Evolutionary conservation across 1,140 invertebrate genomes (phyloP).

Genomic region (Plodia interpunctella): DNA sequence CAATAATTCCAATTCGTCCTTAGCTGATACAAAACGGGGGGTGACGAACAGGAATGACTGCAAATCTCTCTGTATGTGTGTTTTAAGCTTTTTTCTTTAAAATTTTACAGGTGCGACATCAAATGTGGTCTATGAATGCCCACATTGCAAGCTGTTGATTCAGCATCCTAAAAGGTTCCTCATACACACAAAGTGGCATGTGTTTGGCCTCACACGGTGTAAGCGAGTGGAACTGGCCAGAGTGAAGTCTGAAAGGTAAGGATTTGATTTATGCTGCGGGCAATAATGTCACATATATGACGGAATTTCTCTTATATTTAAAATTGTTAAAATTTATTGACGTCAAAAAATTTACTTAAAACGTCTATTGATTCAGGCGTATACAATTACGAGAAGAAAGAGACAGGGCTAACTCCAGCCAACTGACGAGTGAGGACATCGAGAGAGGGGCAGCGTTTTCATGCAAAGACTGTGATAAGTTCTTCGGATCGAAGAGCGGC

Average conservation of each 20-base stretch:
- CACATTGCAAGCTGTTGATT: slow-evolving; percentile 51
- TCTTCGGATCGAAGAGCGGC: slow-evolving; percentile 40
- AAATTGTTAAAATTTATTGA: too few species aligned
- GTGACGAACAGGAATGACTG: not conserved
- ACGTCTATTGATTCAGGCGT: slow-evolving; percentile 28
- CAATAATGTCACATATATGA: too few species aligned
- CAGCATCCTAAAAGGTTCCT: slow-evolving; percentile 61
- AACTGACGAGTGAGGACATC: slow-evolving; percentile 27
- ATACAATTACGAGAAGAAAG: slow-evolving; percentile 35
- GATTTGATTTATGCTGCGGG: too few species aligned
- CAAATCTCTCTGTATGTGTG: too few species aligned
- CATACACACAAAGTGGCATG: slow-evolving; percentile 66
- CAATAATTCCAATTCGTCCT: too few species aligned
- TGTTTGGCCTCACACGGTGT: slow-evolving; percentile 49
- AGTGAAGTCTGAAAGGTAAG: slow-evolving; percentile 25
- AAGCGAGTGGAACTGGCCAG: slow-evolving; percentile 39
- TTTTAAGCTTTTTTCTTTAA: not conserved
- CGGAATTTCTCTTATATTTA: too few species aligned
- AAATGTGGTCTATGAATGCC: slow-evolving; percentile 47
- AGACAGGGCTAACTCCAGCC: slow-evolving; percentile 44
- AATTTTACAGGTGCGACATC: slow-evolving; percentile 23
- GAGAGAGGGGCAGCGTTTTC: slow-evolving; percentile 27
- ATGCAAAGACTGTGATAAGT: slow-evolving; percentile 58
- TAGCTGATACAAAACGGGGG: too few species aligned
- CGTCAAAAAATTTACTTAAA: too few species aligned